A percentile compares a stretch with the other conserved stretches of the same genome.
These are phyloP conservation scores for Eptatretus burgeri DNA, from an alignment of 2,113 vertebrate genomes.

Conservation along the genomic window DNA sequence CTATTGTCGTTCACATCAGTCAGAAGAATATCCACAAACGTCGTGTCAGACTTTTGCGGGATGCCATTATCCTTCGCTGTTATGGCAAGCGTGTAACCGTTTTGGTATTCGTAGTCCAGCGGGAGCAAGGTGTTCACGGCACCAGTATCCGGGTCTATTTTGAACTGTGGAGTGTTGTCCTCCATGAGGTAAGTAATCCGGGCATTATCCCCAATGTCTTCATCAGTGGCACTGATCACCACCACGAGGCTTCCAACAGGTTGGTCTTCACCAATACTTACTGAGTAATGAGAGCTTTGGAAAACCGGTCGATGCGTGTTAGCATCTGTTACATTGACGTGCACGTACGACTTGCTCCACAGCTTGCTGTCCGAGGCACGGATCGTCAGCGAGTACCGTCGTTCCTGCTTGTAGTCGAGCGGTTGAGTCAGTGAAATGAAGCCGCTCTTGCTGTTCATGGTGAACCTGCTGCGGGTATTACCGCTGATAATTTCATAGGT, in stretches of 20 bases:
- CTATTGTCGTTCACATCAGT: conserved; percentile 93
- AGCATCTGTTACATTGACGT: conserved; percentile 85
- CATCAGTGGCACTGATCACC: conserved; percentile 74
- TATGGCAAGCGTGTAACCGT: conserved; percentile 76
- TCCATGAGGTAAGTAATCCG: conserved; percentile 72
- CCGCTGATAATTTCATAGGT: conserved; percentile 89
- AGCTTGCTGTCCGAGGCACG: conserved; percentile 77
- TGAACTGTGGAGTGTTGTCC: conserved; percentile 81
- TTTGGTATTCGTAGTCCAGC: conserved; percentile 90
- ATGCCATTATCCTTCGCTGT: conserved; percentile 90
- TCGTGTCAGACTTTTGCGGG: conserved; percentile 87
- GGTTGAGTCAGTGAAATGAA: conserved; percentile 64
- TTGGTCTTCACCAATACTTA: conserved; percentile 59
- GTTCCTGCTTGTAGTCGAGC: conserved; percentile 87
- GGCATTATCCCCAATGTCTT: conserved; percentile 80
- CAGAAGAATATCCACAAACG: conserved; percentile 86
- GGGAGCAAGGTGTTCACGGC: conserved; percentile 68
- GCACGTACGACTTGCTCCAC: conserved; percentile 32
- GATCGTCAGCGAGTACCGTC: conserved; percentile 59
- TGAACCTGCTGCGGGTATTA: conserved; percentile 77
- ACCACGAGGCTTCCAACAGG: conserved; percentile 68
- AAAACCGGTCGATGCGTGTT: conserved; percentile 87
- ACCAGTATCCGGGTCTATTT: conserved; percentile 45
- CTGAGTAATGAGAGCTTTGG: conserved; percentile 76
- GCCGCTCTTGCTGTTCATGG: conserved; percentile 70